Evolutionary conservation across 2,888 invertebrate genomes (phyloP), one percentile per base, ranked within the genome.

Genomic region (Choreutis nemorana): DNA sequence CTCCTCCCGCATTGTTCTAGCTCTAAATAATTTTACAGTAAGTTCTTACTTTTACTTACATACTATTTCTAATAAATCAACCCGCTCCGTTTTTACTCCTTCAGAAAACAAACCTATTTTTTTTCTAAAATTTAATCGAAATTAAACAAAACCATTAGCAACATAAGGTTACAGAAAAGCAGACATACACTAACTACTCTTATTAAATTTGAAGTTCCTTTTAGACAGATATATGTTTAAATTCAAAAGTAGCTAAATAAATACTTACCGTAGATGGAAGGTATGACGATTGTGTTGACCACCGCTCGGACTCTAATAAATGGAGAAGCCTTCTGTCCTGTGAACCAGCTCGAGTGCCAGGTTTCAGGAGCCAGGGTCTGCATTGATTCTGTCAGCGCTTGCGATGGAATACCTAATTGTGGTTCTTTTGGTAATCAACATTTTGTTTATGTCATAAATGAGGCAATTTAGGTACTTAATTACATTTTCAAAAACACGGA

Each of bases 341-440:
- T 23, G 0, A 34, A 40, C 2, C 44, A 57, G 27, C 45, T 72
- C 13, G 75, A 75, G 50, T 77, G 75, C 39, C 73, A 72, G 41
- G 59, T 75, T 22, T 45, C 55, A 1, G 72, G 68, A 3, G 51
- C 59, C 0, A 46, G 75, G 4, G 67, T 73, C 20, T 77, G 77
- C 37, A 61, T 77, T 21, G 68, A 72, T 39, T 42, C 56, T 4
- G 53, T 55, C 38, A 54, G 55, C 36, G 63, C 70, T 1, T 77
- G 77, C 32, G 72, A 77, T 26, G 70, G 70, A 3, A 50, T 77
- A 8, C 73, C 77, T 1, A 75, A 75, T 42, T 77, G 77, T 36
- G 77, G 77, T 8, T 54, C 71, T 11, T 53, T 60, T 32, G 65
- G 73, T 72, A 18, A 18, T 18, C 8, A 18, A 18, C 18, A 8